Evolutionary conservation across 1,140 invertebrate species (phyloP).

Genomic region (Onthophagus taurus): DNA sequence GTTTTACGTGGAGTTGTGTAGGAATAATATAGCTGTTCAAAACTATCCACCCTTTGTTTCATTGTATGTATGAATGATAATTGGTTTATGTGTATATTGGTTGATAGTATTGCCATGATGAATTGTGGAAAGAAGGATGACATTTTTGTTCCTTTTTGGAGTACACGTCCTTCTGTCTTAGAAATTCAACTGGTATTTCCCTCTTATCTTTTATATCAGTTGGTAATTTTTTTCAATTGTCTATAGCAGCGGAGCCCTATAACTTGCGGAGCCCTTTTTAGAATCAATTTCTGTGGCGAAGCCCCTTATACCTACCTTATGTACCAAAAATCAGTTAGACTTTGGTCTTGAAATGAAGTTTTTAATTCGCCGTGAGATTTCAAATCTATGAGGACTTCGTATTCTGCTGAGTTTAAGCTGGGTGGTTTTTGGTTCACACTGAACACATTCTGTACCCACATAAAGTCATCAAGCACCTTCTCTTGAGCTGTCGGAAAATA

Average conservation of each 20-base stretch:
- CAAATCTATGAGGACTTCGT: not conserved
- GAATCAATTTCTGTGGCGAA: slow-evolving; percentile 1
- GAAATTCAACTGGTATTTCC: too few species aligned
- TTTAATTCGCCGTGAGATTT: not conserved
- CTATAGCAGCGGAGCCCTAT: too few species aligned
- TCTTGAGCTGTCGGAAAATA: too few species aligned
- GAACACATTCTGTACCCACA: not conserved
- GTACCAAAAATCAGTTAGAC: not conserved
- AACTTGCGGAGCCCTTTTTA: not conserved
- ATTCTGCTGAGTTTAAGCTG: slow-evolving; percentile 1
- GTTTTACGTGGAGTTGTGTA: slow-evolving; percentile 24
- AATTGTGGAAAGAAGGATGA: slow-evolving; percentile 4
- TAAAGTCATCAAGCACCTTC: too few species aligned
- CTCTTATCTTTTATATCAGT: too few species aligned
- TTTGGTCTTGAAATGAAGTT: not conserved
- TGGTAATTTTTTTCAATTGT: too few species aligned
- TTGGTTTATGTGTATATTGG: slow-evolving; percentile 17
- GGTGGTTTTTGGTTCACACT: slow-evolving; percentile 4
- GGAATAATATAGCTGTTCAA: slow-evolving; percentile 37
- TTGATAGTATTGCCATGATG: not conserved
- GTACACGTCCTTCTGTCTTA: too few species aligned
- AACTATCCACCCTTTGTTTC: slow-evolving; percentile 39
- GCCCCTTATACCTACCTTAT: not conserved
- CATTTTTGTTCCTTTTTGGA: slow-evolving; percentile 9
- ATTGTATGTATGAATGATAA: slow-evolving; percentile 38